These are phyloP conservation scores for Thera britannica DNA, from an alignment of 2,888 invertebrate species.

Conservation along the genomic window DNA sequence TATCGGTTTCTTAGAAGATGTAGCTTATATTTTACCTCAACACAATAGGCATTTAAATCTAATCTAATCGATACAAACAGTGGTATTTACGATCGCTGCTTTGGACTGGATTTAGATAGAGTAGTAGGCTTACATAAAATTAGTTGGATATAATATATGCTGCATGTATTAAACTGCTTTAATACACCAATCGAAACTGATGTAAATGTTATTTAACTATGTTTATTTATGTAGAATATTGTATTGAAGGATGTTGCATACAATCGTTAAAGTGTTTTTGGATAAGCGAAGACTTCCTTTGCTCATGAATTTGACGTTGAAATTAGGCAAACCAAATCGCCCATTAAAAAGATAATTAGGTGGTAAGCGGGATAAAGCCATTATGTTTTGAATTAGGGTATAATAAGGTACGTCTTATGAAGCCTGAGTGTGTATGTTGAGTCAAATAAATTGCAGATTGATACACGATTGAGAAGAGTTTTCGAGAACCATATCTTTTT, in stretches of 20 bases:
- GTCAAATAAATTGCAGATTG: neutral
- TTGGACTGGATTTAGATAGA: too few relatives aligned
- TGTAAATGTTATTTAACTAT: too few relatives aligned
- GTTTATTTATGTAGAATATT: neutral
- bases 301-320: slow-evolving; percentile 11
- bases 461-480: neutral
- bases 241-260: slow-evolving; percentile 20
- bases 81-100: too few relatives aligned
- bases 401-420: too few relatives aligned
- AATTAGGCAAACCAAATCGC: slow-evolving; percentile 9
- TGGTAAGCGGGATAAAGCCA: neutral
- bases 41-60: too few relatives aligned
- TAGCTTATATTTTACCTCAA: neutral
- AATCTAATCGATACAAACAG: too few relatives aligned
- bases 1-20: neutral
- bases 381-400: neutral
- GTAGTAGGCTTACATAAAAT: too few relatives aligned
- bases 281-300: slow-evolving; percentile 21
- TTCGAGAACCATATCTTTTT: too few relatives aligned
- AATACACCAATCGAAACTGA: too few relatives aligned
- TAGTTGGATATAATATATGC: too few relatives aligned
- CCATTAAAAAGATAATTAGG: neutral
- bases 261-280: slow-evolving; percentile 19
- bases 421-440: neutral
- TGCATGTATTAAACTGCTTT: neutral